Conservation (phyloP, 2,888 invertebrate species). For the Conops quadrifasciatus region DNA sequence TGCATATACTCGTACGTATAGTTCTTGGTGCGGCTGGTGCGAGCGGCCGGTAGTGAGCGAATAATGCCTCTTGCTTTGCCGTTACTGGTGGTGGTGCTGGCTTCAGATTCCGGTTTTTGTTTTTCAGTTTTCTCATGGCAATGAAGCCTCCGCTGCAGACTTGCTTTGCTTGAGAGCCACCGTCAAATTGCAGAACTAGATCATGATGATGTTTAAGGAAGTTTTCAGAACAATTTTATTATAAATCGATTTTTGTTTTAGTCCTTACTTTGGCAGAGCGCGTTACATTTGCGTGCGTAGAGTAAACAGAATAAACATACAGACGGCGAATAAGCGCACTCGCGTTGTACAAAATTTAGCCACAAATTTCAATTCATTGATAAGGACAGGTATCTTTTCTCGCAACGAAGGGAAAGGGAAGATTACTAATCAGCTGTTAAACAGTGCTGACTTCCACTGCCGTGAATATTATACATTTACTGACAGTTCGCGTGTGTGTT, state of each 20-base stretch:
- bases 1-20: not conserved
- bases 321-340: no score
- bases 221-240: no score
- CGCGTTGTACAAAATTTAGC: no score
- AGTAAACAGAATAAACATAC: no score
- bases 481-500: constrained; percentile 1
- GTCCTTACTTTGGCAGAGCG: not conserved
- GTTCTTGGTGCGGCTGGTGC: not conserved
- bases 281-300: not conserved
- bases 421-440: not conserved
- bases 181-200: no score
- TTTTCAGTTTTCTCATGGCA: constrained; percentile 10
- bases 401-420: not conserved
- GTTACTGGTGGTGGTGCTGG: constrained; percentile 5
- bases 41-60: not conserved
- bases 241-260: constrained; percentile 3
- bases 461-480: not conserved
- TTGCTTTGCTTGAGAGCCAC: not conserved
- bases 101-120: constrained; percentile 10
- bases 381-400: no score
- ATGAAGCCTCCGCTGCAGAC: constrained; percentile 9
- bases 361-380: no score
- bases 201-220: no score
- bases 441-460: no score
- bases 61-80: not conserved